Percentiles rank a stretch among this genome's conserved stretches.
phyloP scores from a whole-genome alignment of 2,113 vertebrate genomes.

The Castor canadensis region DNA sequence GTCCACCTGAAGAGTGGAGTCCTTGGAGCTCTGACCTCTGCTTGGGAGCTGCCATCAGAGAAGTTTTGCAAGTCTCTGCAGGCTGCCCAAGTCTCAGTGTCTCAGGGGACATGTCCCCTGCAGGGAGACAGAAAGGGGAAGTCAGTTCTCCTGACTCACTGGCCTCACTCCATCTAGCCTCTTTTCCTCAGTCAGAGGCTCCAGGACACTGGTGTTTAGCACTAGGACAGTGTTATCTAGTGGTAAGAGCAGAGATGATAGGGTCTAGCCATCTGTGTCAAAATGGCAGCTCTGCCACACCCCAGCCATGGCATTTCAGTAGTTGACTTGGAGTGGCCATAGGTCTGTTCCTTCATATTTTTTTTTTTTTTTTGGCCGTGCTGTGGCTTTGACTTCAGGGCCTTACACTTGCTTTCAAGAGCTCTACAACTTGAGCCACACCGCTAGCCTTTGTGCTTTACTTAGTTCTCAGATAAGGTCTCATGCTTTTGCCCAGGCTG shows the following conservation, averaged over 20 bases:
- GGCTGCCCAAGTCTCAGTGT: constrained; percentile 21
- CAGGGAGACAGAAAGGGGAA: constrained; percentile 48
- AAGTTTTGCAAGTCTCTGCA: neutral
- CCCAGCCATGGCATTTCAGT: neutral
- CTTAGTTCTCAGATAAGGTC: too few relatives aligned
- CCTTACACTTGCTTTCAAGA: too few relatives aligned
- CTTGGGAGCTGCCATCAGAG: neutral
- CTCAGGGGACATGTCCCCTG: neutral
- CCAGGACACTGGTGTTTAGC: neutral
- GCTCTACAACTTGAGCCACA: too few relatives aligned
- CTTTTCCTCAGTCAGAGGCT: neutral
- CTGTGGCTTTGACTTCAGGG: too few relatives aligned
- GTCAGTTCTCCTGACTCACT: too few relatives aligned
- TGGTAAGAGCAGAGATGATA: accelerated
- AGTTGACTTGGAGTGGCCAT: neutral
- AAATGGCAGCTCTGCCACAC: neutral
- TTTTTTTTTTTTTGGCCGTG: too few relatives aligned
- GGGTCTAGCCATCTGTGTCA: neutral
- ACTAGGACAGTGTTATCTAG: accelerated
- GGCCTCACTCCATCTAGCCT: neutral
- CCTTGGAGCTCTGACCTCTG: constrained; percentile 43
- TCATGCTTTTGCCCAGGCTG: too few relatives aligned
- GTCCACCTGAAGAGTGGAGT: neutral
- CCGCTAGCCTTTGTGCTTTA: too few relatives aligned
- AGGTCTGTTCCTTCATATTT: too few relatives aligned